Evolutionary conservation across 2,113 vertebrate genomes (phyloP).

Genomic region (Cyphomyrus discorhynchus): DNA sequence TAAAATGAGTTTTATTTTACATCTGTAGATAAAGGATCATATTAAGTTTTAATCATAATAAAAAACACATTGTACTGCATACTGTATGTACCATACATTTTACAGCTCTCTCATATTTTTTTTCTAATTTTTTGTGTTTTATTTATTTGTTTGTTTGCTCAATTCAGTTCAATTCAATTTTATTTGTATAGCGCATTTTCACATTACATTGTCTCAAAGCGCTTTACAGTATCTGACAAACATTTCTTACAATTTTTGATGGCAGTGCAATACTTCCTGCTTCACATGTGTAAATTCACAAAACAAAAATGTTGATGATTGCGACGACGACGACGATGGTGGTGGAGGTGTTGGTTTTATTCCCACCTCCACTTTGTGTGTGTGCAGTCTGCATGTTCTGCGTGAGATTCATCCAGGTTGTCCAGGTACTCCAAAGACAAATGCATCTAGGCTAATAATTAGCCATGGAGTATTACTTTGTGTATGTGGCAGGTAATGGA

Average conservation of each 20-base stretch:
- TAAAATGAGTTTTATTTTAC: background rate
- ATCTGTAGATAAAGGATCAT: background rate
- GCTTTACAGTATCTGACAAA: no score
- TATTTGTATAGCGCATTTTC: no score
- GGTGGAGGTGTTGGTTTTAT: background rate
- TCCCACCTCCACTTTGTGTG: background rate
- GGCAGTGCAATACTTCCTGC: slow-evolving; percentile 1
- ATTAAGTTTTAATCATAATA: background rate
- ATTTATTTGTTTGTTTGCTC: background rate
- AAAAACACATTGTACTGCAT: background rate
- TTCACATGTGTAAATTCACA: background rate
- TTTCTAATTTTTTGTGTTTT: background rate
- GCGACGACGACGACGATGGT: background rate
- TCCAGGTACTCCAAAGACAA: background rate
- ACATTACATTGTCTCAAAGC: no score
- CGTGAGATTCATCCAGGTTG: background rate
- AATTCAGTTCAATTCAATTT: no score
- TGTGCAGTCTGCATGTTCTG: background rate
- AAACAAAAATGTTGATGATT: background rate
- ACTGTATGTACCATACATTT: background rate
- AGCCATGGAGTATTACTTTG: background rate
- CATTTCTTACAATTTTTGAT: background rate
- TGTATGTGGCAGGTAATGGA: background rate
- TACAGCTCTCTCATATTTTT: background rate
- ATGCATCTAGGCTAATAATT: background rate